These are phyloP conservation scores for Fopius arisanus DNA, from an alignment of 1,140 invertebrate genomes.

Conservation along the genomic window DNA sequence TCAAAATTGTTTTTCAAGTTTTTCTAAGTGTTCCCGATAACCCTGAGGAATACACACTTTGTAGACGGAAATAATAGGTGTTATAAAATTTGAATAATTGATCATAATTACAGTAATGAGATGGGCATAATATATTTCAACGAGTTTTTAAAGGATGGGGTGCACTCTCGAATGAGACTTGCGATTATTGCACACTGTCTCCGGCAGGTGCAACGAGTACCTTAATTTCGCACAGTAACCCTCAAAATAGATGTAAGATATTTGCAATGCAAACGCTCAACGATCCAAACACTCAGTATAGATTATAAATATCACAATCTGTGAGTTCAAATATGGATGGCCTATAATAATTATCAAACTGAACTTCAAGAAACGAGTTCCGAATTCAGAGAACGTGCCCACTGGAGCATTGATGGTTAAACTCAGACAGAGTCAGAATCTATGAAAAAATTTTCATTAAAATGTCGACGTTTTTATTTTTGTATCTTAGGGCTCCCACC, in stretches of 20 bases:
- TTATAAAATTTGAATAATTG: slow-evolving; percentile 25
- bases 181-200: neutral
- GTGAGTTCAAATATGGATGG: too few species aligned
- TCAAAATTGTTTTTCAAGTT: neutral
- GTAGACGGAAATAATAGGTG: neutral
- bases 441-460: neutral
- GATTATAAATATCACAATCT: neutral
- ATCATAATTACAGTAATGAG: slow-evolving; percentile 22
- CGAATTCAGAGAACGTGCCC: too few species aligned
- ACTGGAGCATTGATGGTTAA: too few species aligned
- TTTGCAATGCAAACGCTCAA: neutral
- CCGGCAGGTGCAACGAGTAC: neutral
- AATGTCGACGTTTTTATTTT: neutral
- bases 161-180: neutral
- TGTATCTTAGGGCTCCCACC: neutral
- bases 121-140: slow-evolving; percentile 7
- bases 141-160: neutral
- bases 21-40: too few species aligned
- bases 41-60: neutral
- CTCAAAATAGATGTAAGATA: neutral
- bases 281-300: neutral
- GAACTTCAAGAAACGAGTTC: too few species aligned
- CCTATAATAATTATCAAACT: too few species aligned
- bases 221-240: neutral
- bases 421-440: neutral